Evolutionary conservation across 2,888 invertebrate species (phyloP).

Genomic region (Deroplatys truncata): DNA sequence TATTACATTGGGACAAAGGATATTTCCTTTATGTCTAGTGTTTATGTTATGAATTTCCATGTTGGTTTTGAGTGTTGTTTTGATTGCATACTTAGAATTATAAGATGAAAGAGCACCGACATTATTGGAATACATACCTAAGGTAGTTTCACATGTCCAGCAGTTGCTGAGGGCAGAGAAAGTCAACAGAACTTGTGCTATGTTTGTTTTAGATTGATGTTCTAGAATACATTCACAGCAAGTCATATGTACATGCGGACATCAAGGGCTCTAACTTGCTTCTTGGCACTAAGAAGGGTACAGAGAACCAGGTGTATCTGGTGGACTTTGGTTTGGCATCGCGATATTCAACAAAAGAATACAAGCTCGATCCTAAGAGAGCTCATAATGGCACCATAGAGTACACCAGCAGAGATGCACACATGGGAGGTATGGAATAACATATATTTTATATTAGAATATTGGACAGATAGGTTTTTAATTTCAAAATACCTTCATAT

Average conservation of each 20-base stretch:
- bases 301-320: conserved; percentile 71
- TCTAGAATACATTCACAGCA: conserved; percentile 86
- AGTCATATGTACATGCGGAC: conserved; percentile 94
- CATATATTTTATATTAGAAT: too few relatives aligned
- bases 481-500: too few relatives aligned
- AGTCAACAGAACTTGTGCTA: background rate
- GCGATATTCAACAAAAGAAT: conserved; percentile 66
- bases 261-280: conserved; percentile 96
- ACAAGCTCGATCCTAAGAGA: conserved; percentile 82
- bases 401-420: conserved; percentile 94
- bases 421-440: conserved; percentile 66
- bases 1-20: too few relatives aligned
- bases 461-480: too few relatives aligned
- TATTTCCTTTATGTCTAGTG: too few relatives aligned
- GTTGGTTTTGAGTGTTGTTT: too few relatives aligned
- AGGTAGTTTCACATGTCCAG: too few relatives aligned
- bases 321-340: conserved; percentile 93
- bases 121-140: too few relatives aligned
- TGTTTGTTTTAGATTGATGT: conserved; percentile 67
- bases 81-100: too few relatives aligned
- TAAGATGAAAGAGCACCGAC: too few relatives aligned
- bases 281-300: conserved; percentile 54
- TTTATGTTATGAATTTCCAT: too few relatives aligned
- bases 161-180: too few relatives aligned
- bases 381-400: conserved; percentile 97